These are phyloP conservation scores for Synanthedon vespiformis DNA, from an alignment of 2,888 invertebrate genomes.

Conservation along the genomic window DNA sequence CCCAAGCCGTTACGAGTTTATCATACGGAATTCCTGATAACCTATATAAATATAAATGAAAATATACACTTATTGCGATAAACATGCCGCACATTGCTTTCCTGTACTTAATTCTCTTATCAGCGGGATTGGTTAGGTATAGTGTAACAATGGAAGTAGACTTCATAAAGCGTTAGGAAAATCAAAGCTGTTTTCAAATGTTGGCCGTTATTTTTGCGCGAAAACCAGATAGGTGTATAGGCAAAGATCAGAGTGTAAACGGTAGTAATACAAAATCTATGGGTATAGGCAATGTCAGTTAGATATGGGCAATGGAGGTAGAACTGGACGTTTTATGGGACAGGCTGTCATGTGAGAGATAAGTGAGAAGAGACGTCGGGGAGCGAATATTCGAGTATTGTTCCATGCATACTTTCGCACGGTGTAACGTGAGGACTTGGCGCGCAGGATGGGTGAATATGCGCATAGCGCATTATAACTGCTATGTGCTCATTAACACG, in stretches of 20 bases:
- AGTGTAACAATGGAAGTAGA: slow-evolving; percentile 2
- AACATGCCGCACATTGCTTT: slow-evolving; percentile 44
- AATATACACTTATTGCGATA: slow-evolving; percentile 52
- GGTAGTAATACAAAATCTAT: no score
- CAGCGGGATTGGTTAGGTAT: slow-evolving; percentile 14
- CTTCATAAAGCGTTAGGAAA: slow-evolving; percentile 14
- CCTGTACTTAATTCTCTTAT: slow-evolving; percentile 35
- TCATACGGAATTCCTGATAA: slow-evolving; percentile 64
- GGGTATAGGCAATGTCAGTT: slow-evolving; percentile 12
- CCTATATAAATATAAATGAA: slow-evolving; percentile 56
- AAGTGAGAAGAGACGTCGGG: no score
- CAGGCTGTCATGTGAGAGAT: no score
- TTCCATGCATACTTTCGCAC: slow-evolving; percentile 46
- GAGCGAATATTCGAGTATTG: no score
- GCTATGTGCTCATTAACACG: slow-evolving; percentile 1
- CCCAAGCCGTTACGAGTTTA: slow-evolving; percentile 35
- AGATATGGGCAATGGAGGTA: no score
- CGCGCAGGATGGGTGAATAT: slow-evolving; percentile 17
- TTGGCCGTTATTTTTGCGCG: no score
- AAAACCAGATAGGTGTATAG: no score
- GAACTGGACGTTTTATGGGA: no score
- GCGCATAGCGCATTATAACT: slow-evolving; percentile 12
- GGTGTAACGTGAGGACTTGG: slow-evolving; percentile 37
- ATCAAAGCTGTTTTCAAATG: slow-evolving; percentile 4
- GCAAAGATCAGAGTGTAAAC: no score